These are phyloP conservation scores for Deilephila porcellus DNA, from an alignment of 2,888 invertebrate species.

Conservation along the genomic window DNA sequence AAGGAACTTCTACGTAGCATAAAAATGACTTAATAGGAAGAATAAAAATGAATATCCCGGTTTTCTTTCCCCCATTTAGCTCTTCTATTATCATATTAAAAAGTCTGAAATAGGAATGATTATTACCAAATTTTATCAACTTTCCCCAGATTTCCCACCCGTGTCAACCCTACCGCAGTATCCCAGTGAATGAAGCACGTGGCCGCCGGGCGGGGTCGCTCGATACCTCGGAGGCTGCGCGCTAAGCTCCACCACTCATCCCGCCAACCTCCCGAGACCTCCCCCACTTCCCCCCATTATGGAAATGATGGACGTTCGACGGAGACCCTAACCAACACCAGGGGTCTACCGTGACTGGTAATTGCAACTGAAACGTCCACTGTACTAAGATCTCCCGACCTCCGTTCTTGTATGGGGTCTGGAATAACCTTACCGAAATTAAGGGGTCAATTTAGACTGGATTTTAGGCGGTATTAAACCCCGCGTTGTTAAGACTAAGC, in stretches of 20 bases:
- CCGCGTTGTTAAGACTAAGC: constrained; percentile 28
- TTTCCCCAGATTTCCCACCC: neutral
- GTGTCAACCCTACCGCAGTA: constrained; percentile 16
- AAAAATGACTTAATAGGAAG: no score
- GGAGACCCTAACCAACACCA: neutral
- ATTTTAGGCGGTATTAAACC: constrained; percentile 32
- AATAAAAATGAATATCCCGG: no score
- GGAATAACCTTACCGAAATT: neutral
- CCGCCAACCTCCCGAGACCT: constrained; percentile 31
- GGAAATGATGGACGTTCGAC: constrained; percentile 14
- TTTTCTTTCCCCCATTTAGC: no score
- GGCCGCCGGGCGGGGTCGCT: constrained; percentile 71
- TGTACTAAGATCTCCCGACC: neutral
- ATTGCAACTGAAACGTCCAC: neutral
- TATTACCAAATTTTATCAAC: neutral
- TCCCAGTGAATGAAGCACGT: constrained; percentile 72
- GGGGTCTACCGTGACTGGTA: constrained; percentile 5
- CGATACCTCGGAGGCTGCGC: constrained; percentile 77
- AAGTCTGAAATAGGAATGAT: neutral
- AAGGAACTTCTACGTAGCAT: no score
- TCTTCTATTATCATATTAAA: no score
- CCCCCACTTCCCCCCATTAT: constrained; percentile 32
- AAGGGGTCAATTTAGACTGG: neutral
- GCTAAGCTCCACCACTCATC: constrained; percentile 58
- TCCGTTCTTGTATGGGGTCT: neutral